Base-by-base conservation (phyloP, 1,140 invertebrate genomes). In the Drosophila parabipectinata region DNA sequence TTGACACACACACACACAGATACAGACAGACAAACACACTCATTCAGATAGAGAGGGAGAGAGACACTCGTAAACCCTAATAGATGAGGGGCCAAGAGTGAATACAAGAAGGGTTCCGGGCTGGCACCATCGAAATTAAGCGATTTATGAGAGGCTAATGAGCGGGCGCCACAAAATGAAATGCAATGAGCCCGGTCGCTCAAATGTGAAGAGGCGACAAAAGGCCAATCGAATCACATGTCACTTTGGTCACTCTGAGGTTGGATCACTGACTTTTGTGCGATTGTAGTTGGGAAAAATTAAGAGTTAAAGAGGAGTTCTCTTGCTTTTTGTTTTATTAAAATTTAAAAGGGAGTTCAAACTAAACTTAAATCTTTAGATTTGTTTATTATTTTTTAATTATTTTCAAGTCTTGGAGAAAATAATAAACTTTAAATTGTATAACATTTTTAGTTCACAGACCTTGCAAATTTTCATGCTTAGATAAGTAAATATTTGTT, bases 111-210 rank as follows among this genome's bases (percentile, higher is more conserved):
- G 8, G 26, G 28, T 18, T 7, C 28, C 7, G 24, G 15, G 2
- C 18, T 21, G 34, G 24, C 37, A 45, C 14, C 18, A 48, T 69
- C 44, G 51, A 69, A 69, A 68, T 50, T 69, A 69, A 50, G 52
- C 63, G 52, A 69, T 69, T 69, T 64, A 69, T 50, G 63, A 57
- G 52, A 26, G 52, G 44, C 64, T 50, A 69, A 69, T 69, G 44
- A 69, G 63, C 28, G 67, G 51, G 12, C 41, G 37, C 44, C 63
- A 30, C 41, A 68, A 68, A 69, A 48, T 56, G 30, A 39, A 53
- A 63, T 24, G 37, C 59, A 39, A 18, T 28, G 21, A 61, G 48
- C 37, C 34, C 12, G 15, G 21, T 18, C 47, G 30, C 47, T 12
- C 30, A 14, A 50, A 51, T 60, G 45, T 60, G 30, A 60, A 51